phyloP scores from a whole-genome alignment of 2,888 invertebrate genomes.

The Lymantria monacha region DNA sequence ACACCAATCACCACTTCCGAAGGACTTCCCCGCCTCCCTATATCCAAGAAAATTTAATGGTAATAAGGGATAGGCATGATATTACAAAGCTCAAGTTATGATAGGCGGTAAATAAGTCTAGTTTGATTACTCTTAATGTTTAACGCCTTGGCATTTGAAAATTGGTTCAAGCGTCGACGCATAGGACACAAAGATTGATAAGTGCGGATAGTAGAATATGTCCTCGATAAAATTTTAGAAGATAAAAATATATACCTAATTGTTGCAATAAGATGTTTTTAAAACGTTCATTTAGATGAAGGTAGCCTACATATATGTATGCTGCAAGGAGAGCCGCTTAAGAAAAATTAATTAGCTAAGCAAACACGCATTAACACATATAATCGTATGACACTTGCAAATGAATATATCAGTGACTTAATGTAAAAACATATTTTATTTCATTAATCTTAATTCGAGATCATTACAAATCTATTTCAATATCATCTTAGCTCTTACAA shows the following conservation, averaged over 20 bases:
- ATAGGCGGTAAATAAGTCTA: conserved; percentile 47
- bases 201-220: conserved; percentile 31
- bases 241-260: background rate
- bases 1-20: conserved; percentile 10
- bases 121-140: conserved; percentile 43
- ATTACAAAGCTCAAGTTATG: conserved; percentile 35
- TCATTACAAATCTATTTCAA: too few relatives aligned
- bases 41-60: background rate
- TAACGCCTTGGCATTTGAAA: conserved; percentile 67
- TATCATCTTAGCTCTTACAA: too few relatives aligned
- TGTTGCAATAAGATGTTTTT: background rate
- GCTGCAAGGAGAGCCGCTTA: background rate
- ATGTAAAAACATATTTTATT: too few relatives aligned
- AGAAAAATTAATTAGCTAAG: background rate
- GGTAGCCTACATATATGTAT: background rate
- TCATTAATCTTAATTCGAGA: too few relatives aligned
- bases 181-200: conserved; percentile 48
- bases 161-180: conserved; percentile 42
- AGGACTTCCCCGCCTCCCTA: conserved; percentile 11
- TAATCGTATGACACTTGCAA: background rate
- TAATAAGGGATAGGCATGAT: conserved; percentile 9
- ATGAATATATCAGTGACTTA: too few relatives aligned
- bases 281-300: background rate
- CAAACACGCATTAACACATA: background rate
- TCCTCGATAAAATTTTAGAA: conserved; percentile 35